These are phyloP conservation scores for Chaetoderma sp. DNA, from an alignment of 2,888 invertebrate species.

Conservation along the genomic window DNA sequence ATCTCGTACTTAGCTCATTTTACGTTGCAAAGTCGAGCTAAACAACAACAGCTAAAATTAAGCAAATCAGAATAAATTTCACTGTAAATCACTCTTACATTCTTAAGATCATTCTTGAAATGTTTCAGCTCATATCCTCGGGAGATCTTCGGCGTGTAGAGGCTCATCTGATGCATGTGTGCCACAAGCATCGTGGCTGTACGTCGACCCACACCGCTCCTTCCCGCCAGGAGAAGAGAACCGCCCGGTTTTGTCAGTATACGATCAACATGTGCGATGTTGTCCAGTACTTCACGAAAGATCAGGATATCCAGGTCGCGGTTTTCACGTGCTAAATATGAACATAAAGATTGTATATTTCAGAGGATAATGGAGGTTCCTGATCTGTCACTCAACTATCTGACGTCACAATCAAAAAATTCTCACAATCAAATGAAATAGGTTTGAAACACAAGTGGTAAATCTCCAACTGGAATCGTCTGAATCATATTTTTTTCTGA, in stretches of 20 bases:
- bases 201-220: slow-evolving; percentile 84
- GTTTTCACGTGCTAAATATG: slow-evolving; percentile 75
- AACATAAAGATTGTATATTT: too few species aligned
- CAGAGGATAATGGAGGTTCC: too few species aligned
- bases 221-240: slow-evolving; percentile 80
- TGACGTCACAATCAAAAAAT: too few species aligned
- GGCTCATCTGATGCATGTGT: slow-evolving; percentile 78
- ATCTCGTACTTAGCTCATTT: too few species aligned
- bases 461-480: too few species aligned
- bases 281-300: slow-evolving; percentile 77
- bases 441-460: too few species aligned
- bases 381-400: too few species aligned
- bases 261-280: slow-evolving; percentile 77
- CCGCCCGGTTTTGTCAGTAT: slow-evolving; percentile 76
- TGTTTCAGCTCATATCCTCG: slow-evolving; percentile 75
- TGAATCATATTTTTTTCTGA: too few species aligned
- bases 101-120: slow-evolving; percentile 84
- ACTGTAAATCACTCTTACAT: slow-evolving; percentile 74
- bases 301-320: slow-evolving; percentile 76
- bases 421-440: too few species aligned
- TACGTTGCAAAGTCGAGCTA: too few species aligned
- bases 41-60: too few species aligned
- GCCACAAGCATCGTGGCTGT: slow-evolving; percentile 82
- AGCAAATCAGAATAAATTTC: too few species aligned
- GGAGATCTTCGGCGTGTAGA: slow-evolving; percentile 73